Evolutionary conservation across 2,888 invertebrate genomes (phyloP), one percentile per base, ranked within the genome.

Genomic region (Strigamia maritima): DNA sequence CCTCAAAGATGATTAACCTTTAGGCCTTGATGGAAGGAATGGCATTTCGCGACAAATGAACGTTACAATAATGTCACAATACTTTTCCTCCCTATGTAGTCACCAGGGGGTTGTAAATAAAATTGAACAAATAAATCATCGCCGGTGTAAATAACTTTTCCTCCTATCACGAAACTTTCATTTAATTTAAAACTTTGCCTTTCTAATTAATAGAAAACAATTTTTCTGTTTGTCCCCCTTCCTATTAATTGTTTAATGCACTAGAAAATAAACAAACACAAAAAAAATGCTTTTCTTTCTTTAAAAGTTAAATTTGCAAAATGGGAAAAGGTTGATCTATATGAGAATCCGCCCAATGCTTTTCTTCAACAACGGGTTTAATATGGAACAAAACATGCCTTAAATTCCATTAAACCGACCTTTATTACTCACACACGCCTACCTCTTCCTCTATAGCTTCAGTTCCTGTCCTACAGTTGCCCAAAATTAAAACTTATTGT

Each of bases 1-100:
- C 49, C 49, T 49, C 49, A 49, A 49, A 49, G 49, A 49, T 49
- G 49, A 49, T 49, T 49, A 49, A 49, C 49, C 49, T 49, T 49
- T 49, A 49, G 49, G 49, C 49, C n/a, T 49, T 49, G 49, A 49
- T 49, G 49, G 49, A 49, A 49, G 49, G 49, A 49, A 49, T 49
- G 49, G 49, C 49, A 49, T 49, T 49, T 49, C n/a, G 49, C 49
- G 49, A 49, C 49, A 49, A 49, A 49, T 49, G 49, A 49, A 49
- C n/a, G 49, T 19, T 49, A 6, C 16, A 49, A n/a, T 49, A 49
- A 49, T 49, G 49, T 49, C 49, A 49, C 49, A 49, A 49, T 49
- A 49, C 49, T 49, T 49, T 49, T n/a, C 44, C 14, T 44, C n/a
- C n/a, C 19, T 49, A 6, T 49, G 6, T n/a, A 49, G 49, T 49